Evolutionary conservation across 2,888 invertebrate genomes (phyloP).

Genomic region (Ophion obscuratus): DNA sequence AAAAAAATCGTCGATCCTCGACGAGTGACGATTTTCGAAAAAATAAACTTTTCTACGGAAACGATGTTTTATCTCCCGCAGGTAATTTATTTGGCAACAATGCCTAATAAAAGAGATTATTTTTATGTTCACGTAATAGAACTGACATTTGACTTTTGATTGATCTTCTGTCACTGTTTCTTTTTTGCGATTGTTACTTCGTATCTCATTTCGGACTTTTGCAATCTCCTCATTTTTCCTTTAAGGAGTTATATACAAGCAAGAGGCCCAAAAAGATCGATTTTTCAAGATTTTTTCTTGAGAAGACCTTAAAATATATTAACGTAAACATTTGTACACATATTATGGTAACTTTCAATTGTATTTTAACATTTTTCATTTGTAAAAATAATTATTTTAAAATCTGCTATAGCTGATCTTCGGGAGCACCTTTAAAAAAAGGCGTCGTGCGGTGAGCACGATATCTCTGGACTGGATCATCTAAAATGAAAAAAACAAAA

Average conservation of each 20-base stretch:
- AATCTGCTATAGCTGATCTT: too few relatives aligned
- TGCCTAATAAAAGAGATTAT: background rate
- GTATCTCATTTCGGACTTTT: background rate
- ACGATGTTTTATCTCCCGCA: background rate
- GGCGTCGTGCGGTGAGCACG: too few relatives aligned
- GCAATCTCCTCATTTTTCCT: background rate
- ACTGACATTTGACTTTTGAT: background rate
- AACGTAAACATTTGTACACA: too few relatives aligned
- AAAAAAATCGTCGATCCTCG: conserved; percentile 1
- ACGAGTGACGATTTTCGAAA: background rate
- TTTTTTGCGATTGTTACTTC: background rate
- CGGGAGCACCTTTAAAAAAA: too few relatives aligned
- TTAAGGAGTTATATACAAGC: background rate
- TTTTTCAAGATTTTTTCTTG: too few relatives aligned
- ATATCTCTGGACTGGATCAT: too few relatives aligned
- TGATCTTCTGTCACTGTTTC: background rate
- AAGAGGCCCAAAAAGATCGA: too few relatives aligned
- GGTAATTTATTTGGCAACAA: conserved; percentile 1
- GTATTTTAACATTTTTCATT: too few relatives aligned
- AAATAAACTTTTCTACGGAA: background rate
- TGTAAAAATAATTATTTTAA: too few relatives aligned
- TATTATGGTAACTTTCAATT: too few relatives aligned
- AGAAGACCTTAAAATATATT: too few relatives aligned
- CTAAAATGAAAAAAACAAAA: too few relatives aligned
- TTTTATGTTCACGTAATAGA: background rate